Conservation (phyloP, 2,113 vertebrate species). For the Sinocyclocheilus anophthalmus region DNA sequence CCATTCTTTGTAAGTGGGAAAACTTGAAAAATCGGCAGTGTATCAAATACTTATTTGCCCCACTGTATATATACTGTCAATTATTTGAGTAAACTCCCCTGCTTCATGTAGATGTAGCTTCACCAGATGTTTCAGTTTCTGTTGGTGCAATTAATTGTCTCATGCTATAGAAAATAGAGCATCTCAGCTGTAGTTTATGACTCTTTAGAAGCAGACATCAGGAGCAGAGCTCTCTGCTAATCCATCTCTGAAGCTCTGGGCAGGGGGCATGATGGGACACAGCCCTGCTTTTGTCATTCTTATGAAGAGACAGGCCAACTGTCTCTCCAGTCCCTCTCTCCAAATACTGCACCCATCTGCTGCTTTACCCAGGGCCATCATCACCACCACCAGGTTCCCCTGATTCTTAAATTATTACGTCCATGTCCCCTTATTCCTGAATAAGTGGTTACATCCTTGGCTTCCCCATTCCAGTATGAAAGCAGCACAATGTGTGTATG, state of each 20-base stretch:
- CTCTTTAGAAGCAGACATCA: constrained; percentile 14
- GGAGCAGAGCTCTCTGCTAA: not conserved
- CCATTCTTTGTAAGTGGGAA: too few relatives aligned
- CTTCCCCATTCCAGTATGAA: not conserved
- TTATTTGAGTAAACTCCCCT: too few relatives aligned
- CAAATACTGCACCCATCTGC: constrained; percentile 14
- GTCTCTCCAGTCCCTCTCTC: not conserved
- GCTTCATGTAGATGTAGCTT: too few relatives aligned
- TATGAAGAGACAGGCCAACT: not conserved
- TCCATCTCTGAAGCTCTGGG: not conserved
- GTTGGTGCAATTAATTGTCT: too few relatives aligned
- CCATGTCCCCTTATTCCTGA: not conserved
- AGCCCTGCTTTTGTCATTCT: constrained; percentile 10
- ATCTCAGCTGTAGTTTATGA: not conserved
- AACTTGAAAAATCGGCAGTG: too few relatives aligned
- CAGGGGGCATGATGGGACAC: not conserved
- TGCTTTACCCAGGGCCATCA: not conserved
- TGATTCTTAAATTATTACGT: not conserved
- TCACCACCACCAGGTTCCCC: not conserved
- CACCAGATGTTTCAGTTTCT: too few relatives aligned
- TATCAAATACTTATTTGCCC: too few relatives aligned
- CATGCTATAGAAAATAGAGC: not conserved
- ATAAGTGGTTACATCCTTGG: not conserved
- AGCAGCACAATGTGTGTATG: not conserved
- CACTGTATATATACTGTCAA: too few relatives aligned